These are phyloP conservation scores for Dromaius novaehollandiae DNA, from an alignment of 2,113 vertebrate genomes.

Conservation along the genomic window DNA sequence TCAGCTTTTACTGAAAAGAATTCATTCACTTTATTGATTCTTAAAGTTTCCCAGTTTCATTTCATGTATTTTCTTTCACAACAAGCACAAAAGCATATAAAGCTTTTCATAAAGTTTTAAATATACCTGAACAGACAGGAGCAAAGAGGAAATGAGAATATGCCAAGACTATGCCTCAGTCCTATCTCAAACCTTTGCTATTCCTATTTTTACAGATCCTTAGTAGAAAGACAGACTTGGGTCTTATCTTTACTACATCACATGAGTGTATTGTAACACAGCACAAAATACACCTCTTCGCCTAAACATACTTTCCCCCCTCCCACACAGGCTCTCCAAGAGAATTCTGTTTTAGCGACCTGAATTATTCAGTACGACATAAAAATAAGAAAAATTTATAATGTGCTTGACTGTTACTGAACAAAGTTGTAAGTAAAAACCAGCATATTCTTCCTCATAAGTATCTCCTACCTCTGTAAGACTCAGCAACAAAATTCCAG, in stretches of 20 bases:
- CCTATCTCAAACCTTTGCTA: neutral
- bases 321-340: neutral
- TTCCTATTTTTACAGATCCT: neutral
- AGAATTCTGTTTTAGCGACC: neutral
- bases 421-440: neutral
- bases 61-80: neutral
- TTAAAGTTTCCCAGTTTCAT: neutral
- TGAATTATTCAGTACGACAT: neutral
- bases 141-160: neutral
- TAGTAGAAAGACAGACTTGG: neutral
- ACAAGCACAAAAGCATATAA: neutral
- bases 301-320: neutral
- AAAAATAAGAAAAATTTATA: neutral
- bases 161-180: neutral
- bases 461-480: neutral
- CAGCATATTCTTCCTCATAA: neutral
- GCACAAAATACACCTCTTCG: neutral
- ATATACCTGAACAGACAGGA: constrained; percentile 10
- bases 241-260: neutral
- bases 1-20: neutral
- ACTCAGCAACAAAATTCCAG: neutral
- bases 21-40: neutral
- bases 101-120: constrained; percentile 19
- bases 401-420: neutral
- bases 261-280: neutral